A percentile compares a stretch with the other conserved stretches of the same genome.
These are phyloP conservation scores for Pogonus chalceus DNA, from an alignment of 1,140 invertebrate genomes.

Conservation along the genomic window DNA sequence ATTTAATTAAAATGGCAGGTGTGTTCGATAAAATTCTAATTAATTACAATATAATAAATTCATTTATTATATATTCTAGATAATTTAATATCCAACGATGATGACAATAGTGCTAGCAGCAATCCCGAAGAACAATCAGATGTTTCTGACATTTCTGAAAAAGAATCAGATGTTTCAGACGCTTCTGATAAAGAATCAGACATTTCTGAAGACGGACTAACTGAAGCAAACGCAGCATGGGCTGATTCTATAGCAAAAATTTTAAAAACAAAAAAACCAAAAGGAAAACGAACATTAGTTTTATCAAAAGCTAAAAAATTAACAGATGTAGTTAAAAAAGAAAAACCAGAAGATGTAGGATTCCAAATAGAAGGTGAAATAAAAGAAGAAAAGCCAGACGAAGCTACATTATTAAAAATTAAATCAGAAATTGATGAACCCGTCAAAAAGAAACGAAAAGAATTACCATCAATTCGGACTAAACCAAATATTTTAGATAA, in stretches of 20 bases:
- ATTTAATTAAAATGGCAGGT: too few relatives aligned
- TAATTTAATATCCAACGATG: too few relatives aligned
- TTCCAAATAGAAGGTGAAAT: conserved; percentile 39
- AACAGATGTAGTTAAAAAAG: conserved; percentile 41
- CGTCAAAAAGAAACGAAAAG: conserved; percentile 42
- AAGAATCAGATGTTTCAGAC: too few relatives aligned
- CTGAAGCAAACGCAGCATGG: conserved; percentile 43
- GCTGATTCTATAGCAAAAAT: conserved; percentile 66
- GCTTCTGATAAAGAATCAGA: conserved; percentile 10
- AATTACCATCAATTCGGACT: conserved; percentile 52
- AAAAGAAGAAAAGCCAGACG: conserved; percentile 35
- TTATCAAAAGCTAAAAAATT: conserved; percentile 64
- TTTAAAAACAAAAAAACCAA: conserved; percentile 59
- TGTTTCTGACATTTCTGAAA: too few relatives aligned
- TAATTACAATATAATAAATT: too few relatives aligned
- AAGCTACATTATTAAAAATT: conserved; percentile 32
- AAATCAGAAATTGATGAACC: conserved; percentile 27
- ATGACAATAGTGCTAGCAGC: too few relatives aligned
- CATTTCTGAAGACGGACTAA: conserved; percentile 13
- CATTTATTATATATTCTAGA: too few relatives aligned
- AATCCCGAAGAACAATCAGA: too few relatives aligned
- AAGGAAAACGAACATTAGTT: conserved; percentile 61
- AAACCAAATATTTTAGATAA: conserved; percentile 66
- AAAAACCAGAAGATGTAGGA: conserved; percentile 37
- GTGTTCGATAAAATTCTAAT: too few relatives aligned